Conservation (phyloP, 2,113 vertebrate genomes). For the Passer domesticus region DNA sequence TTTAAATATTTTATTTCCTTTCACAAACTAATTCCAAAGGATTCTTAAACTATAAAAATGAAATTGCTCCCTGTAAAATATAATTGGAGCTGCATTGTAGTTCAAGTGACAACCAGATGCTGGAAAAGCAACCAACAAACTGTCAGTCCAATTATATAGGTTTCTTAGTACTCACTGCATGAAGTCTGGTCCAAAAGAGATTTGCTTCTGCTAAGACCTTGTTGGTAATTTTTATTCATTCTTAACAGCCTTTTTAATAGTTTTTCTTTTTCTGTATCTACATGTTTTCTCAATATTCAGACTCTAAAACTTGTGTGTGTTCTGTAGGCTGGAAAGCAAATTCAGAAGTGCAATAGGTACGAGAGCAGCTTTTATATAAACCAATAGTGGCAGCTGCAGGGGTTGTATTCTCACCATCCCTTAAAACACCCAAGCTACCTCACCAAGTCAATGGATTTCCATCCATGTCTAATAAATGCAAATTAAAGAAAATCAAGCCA, state of each 20-base stretch:
- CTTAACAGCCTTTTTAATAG: neutral
- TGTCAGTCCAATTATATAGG: conserved; percentile 16
- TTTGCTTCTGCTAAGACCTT: neutral
- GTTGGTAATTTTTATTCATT: neutral
- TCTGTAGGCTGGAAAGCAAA: neutral
- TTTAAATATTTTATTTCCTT: neutral
- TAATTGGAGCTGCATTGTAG: conserved; percentile 50
- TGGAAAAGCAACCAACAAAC: neutral
- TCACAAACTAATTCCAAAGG: conserved; percentile 52
- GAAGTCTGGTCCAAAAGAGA: neutral
- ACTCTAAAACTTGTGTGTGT: neutral
- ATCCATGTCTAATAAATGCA: neutral
- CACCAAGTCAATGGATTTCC: neutral
- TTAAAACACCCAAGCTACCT: neutral
- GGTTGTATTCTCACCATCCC: neutral
- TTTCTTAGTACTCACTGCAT: neutral
- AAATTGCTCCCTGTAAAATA: conserved; percentile 68
- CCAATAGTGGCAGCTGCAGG: neutral
- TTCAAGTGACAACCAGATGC: conserved; percentile 61
- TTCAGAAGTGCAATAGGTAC: neutral
- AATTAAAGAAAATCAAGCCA: neutral
- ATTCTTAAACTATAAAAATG: conserved; percentile 64
- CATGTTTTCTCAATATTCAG: neutral
- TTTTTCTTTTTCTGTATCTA: neutral
- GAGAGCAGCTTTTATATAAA: neutral